A percentile compares a stretch with the other conserved stretches of the same genome.
Conservation (phyloP, 2,888 invertebrate species). For the Beris chalybata region DNA sequence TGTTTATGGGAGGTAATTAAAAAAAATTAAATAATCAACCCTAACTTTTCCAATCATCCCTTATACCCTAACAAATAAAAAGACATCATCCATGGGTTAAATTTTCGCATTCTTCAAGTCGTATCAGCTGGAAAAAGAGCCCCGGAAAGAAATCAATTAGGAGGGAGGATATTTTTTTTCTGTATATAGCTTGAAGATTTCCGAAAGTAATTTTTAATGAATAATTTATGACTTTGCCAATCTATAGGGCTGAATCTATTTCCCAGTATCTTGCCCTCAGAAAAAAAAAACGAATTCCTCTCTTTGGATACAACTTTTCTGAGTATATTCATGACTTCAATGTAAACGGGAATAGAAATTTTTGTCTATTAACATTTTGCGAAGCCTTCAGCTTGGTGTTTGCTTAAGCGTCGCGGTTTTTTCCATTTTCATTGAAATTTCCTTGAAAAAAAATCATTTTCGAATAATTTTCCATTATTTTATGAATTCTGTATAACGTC, state of each 20-base stretch:
- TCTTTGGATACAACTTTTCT: constrained; percentile 1
- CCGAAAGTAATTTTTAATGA: constrained; percentile 32
- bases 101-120: background rate
- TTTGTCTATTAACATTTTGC: constrained; percentile 22
- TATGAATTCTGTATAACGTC: constrained; percentile 1
- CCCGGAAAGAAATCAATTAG: constrained; percentile 30
- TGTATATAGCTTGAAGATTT: constrained; percentile 20
- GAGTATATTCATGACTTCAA: constrained; percentile 23
- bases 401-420: constrained; percentile 22
- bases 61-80: background rate
- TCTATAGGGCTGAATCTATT: constrained; percentile 28
- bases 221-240: constrained; percentile 31
- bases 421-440: background rate
- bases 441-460: background rate
- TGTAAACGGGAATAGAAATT: constrained; percentile 8
- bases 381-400: constrained; percentile 27
- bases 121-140: background rate
- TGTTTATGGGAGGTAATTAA: too few relatives aligned
- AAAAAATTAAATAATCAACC: background rate
- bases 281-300: constrained; percentile 5
- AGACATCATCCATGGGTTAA: constrained; percentile 8
- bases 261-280: background rate
- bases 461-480: constrained; percentile 4
- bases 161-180: constrained; percentile 23
- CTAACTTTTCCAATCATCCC: constrained; percentile 24